Conservation (phyloP, 2,113 vertebrate genomes). For the Brachyistius frenatus region DNA sequence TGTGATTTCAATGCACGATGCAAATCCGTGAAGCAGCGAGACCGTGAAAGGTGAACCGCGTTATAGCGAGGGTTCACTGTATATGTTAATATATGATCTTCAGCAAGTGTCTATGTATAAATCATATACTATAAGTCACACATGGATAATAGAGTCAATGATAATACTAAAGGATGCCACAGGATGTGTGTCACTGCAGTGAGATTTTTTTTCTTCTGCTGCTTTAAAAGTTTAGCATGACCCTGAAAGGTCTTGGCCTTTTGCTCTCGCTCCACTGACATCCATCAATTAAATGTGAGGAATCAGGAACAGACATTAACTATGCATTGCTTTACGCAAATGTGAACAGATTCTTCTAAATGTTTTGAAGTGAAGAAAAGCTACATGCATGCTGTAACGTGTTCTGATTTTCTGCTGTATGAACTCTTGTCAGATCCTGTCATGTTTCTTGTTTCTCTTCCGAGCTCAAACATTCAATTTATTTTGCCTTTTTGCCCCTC, state of each 20-base stretch:
- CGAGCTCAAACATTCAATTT: not conserved
- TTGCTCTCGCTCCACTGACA: constrained; percentile 49
- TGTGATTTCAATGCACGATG: too few relatives aligned
- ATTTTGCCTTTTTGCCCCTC: too few relatives aligned
- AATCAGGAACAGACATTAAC: constrained; percentile 68
- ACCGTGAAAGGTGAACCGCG: too few relatives aligned
- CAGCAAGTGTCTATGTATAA: not conserved
- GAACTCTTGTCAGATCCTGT: constrained; percentile 28
- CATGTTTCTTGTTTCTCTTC: constrained; percentile 21
- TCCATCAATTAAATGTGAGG: constrained; percentile 74
- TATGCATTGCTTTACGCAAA: constrained; percentile 62
- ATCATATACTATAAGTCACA: constrained; percentile 6
- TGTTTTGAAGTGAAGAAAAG: constrained; percentile 64
- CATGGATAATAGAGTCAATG: not conserved
- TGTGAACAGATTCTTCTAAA: constrained; percentile 48
- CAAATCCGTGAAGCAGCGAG: too few relatives aligned
- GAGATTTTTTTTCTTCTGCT: constrained; percentile 22
- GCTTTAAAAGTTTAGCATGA: constrained; percentile 48
- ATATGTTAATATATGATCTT: not conserved
- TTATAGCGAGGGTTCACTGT: too few relatives aligned
- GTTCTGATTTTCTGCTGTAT: constrained; percentile 52
- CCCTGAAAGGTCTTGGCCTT: constrained; percentile 68
- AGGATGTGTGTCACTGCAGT: constrained; percentile 15
- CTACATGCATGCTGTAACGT: constrained; percentile 24
- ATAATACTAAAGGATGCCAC: constrained; percentile 7